Evolutionary conservation across 2,888 invertebrate species (phyloP).

Genomic region (Drosophila yooni): DNA sequence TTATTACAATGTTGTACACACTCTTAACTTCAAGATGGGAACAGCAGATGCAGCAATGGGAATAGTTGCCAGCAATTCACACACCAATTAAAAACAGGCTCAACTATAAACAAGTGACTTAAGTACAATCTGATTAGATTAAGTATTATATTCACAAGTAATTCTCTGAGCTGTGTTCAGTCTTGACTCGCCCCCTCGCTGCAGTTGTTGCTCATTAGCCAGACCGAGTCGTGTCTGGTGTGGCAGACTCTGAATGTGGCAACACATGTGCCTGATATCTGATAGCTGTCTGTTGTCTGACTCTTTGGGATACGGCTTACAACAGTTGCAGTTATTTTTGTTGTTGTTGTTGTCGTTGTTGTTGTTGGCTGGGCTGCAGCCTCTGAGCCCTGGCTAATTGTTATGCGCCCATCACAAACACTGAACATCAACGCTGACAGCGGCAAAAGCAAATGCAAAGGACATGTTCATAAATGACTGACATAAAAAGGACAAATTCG

Average conservation of each 20-base stretch:
- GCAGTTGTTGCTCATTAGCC: conserved; percentile 41
- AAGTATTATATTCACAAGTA: background rate
- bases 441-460: conserved; percentile 21
- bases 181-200: background rate
- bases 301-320: conserved; percentile 47
- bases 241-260: conserved; percentile 39
- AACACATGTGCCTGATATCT: conserved; percentile 77
- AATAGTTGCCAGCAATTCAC: background rate
- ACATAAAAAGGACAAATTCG: conserved; percentile 44
- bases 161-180: background rate
- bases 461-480: conserved; percentile 17
- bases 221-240: conserved; percentile 32
- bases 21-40: too few species aligned
- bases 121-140: background rate
- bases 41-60: too few species aligned
- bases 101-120: background rate
- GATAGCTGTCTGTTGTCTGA: conserved; percentile 63
- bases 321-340: conserved; percentile 3
- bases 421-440: conserved; percentile 45
- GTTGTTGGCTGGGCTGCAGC: conserved; percentile 15
- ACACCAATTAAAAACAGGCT: background rate
- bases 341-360: background rate
- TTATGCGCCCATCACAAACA: conserved; percentile 61
- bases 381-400: conserved; percentile 73
- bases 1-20: background rate